These are phyloP conservation scores for Schlechtendalia chinensis DNA, from an alignment of 1,140 invertebrate species.

Conservation along the genomic window DNA sequence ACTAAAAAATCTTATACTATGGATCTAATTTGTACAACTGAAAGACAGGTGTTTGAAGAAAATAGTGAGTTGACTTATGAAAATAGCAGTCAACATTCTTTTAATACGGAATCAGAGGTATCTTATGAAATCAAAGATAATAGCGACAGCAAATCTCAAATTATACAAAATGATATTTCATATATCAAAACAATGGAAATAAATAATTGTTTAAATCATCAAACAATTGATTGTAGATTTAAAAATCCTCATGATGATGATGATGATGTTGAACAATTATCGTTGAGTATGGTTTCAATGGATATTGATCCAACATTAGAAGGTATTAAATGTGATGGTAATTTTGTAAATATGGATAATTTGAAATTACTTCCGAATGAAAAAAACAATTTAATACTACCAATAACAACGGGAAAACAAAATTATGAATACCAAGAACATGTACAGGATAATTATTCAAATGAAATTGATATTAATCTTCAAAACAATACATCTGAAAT, in stretches of 20 bases:
- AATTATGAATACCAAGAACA: neutral
- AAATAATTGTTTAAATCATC: neutral
- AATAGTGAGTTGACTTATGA: conserved; percentile 10
- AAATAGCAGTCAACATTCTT: neutral
- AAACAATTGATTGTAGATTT: neutral
- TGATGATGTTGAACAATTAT: neutral
- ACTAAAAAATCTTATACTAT: conserved; percentile 22
- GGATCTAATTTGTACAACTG: conserved; percentile 3
- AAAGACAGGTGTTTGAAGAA: neutral
- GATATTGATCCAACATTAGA: conserved; percentile 16
- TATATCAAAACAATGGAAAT: neutral
- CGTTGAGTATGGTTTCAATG: conserved; percentile 23
- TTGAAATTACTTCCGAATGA: neutral
- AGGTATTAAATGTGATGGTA: conserved; percentile 1
- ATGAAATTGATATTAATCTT: neutral
- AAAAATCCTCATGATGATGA: neutral
- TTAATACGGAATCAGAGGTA: neutral
- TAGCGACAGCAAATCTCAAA: neutral
- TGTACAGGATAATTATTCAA: neutral
- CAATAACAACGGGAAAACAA: neutral
- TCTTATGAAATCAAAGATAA: neutral
- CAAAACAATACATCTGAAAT: neutral
- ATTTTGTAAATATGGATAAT: neutral
- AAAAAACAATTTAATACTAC: neutral
- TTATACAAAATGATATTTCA: neutral